Conservation (phyloP, 2,113 vertebrate genomes). For the Eupsittula cactorum region DNA sequence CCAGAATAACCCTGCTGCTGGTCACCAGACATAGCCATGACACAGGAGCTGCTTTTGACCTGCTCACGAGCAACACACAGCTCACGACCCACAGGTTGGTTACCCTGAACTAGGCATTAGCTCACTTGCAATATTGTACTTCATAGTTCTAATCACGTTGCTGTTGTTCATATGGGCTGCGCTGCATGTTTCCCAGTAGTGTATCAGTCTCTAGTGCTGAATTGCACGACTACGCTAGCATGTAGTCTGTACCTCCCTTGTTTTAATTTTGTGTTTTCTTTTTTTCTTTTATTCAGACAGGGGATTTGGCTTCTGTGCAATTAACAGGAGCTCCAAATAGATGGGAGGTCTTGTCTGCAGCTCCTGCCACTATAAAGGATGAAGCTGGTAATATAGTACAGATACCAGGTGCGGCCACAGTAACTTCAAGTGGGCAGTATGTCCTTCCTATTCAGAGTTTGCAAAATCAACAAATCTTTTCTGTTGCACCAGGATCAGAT, state of each 20-base stretch:
- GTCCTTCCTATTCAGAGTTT: slow-evolving; percentile 97
- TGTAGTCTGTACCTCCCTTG: background rate
- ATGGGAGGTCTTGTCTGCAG: slow-evolving; percentile 93
- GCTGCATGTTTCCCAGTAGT: background rate
- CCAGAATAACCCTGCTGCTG: slow-evolving; percentile 41
- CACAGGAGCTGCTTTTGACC: slow-evolving; percentile 21
- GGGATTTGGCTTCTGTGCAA: slow-evolving; percentile 89
- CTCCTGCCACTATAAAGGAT: slow-evolving; percentile 89
- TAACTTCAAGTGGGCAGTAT: slow-evolving; percentile 97
- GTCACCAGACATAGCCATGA: slow-evolving; percentile 7
- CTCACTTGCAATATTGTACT: background rate
- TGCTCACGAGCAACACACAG: background rate
- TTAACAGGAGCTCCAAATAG: slow-evolving; percentile 89
- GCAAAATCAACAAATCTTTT: slow-evolving; percentile 96
- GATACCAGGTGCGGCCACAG: slow-evolving; percentile 90
- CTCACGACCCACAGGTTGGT: background rate
- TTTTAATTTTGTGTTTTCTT: slow-evolving; percentile 58
- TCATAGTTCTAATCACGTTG: background rate
- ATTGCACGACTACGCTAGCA: slow-evolving; percentile 20
- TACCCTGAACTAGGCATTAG: background rate
- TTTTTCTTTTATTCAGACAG: slow-evolving; percentile 80
- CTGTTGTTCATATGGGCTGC: background rate
- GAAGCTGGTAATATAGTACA: slow-evolving; percentile 94
- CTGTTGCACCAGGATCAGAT: slow-evolving; percentile 92
- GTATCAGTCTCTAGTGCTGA: background rate